Base-by-base conservation (phyloP, 1,140 invertebrate genomes). In the Marisa cornuarietis region DNA sequence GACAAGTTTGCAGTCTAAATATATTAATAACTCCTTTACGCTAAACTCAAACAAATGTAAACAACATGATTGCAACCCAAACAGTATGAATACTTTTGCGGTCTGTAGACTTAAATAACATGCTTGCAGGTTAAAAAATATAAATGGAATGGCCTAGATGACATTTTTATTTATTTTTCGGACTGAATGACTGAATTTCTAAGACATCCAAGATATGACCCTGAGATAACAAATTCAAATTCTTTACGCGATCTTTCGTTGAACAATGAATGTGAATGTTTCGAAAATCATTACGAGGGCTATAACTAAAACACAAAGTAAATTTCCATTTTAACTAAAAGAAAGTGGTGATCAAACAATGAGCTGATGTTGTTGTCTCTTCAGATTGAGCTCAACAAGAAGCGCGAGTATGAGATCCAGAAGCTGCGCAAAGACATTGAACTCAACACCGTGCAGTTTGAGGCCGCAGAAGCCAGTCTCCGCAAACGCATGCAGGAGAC, bases 351-450 rank as follows among this genome's bases (percentile, higher is more conserved):
- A 66, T 24, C 1, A 13, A 16, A 54, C 76, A 65, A 0, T 71
- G n/a, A 76, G 42, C 20, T 31, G 31, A 31, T 24, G 54, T 61
- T 18, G 69, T 71, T 61, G 18, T 77, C 31, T 74, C 63, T 85
- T 58, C 84, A 91, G 90, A 79, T 74, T 52, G 91, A 91, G 71
- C 81, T 91, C 16, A 82, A 71, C 80, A 88, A 87, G 81, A 89
- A 90, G 81, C 83, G 88, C 62, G 91, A 91, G 68, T 58, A 79
- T n/a, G 91, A 91, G 76, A 61, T 91, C 51, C 78, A 68, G 78
- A 91, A 91, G 79, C 80, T 91, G 52, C 86, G 88, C 26, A 91
- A 91, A 83, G 91, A 91, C 79, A 75, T 91, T 31, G 91, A 91
- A 83, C 83, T 88, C 13, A 82, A 84, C 73, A 87, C 84, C 69